phyloP scores from a whole-genome alignment of 2,888 invertebrate genomes.

The Ceramica pisi region DNA sequence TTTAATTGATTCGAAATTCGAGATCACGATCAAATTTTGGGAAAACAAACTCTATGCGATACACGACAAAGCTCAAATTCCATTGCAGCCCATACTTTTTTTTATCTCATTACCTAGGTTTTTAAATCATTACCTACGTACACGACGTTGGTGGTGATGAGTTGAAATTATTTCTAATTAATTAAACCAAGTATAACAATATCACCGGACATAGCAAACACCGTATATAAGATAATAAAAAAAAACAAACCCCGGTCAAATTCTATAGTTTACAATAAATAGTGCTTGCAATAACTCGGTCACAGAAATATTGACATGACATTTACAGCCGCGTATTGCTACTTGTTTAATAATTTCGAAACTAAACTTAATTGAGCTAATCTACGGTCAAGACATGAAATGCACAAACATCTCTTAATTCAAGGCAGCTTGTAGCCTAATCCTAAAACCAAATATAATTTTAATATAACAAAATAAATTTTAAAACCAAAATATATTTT shows the following conservation, averaged over 20 bases:
- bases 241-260: too few relatives aligned
- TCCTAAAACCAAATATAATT: conserved; percentile 19
- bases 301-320: not conserved
- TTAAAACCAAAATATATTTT: conserved; percentile 25
- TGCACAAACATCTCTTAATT: not conserved
- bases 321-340: not conserved
- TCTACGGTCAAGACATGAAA: not conserved
- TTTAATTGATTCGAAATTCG: not conserved
- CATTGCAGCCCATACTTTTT: not conserved
- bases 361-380: conserved; percentile 17
- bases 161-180: not conserved
- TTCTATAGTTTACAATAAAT: too few relatives aligned
- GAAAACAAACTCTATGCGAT: not conserved
- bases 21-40: not conserved
- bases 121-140: too few relatives aligned
- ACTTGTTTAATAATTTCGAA: not conserved
- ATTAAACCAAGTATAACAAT: not conserved
- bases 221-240: too few relatives aligned
- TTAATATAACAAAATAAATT: conserved; percentile 25
- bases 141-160: not conserved
- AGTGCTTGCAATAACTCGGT: too few relatives aligned
- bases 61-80: not conserved
- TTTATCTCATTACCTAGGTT: not conserved
- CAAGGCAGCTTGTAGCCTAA: conserved; percentile 23
- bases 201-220: too few relatives aligned